Percentiles rank a stretch among this genome's conserved stretches.
Conservation (phyloP, 2,113 vertebrate genomes). For the Callipepla californica region DNA sequence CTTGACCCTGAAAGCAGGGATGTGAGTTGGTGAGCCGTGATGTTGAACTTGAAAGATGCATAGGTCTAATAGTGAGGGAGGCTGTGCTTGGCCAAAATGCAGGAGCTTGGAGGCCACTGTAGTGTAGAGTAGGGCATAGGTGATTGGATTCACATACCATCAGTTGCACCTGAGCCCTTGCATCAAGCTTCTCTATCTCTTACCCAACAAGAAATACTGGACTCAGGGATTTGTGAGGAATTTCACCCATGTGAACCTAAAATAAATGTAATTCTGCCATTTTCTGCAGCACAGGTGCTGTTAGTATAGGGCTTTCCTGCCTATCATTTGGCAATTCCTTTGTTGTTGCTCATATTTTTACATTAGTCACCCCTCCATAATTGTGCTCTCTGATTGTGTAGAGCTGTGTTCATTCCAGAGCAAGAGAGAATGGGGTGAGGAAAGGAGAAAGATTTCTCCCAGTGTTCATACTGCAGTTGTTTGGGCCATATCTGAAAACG, state of each 20-base stretch:
- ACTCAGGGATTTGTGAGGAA: neutral
- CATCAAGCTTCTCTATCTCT: neutral
- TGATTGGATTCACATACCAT: neutral
- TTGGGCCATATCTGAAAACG: neutral
- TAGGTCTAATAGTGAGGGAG: neutral
- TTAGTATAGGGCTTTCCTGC: neutral
- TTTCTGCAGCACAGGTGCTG: neutral
- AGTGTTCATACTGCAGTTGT: neutral
- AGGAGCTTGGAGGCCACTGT: neutral
- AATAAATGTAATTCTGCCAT: neutral
- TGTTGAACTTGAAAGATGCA: fast-evolving
- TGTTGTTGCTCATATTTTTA: neutral
- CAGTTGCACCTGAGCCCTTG: neutral
- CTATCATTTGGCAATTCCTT: neutral
- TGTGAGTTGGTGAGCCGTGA: neutral
- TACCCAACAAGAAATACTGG: neutral
- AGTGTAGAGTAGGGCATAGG: neutral
- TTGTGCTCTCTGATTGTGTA: neutral
- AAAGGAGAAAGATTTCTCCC: neutral
- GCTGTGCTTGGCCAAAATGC: neutral
- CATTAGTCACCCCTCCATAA: neutral
- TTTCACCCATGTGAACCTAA: neutral
- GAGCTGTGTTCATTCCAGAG: fast-evolving
- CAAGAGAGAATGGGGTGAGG: neutral
- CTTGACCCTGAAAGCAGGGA: neutral